phyloP scores from a whole-genome alignment of 2,113 vertebrate genomes.

The Isichthys henryi region DNA sequence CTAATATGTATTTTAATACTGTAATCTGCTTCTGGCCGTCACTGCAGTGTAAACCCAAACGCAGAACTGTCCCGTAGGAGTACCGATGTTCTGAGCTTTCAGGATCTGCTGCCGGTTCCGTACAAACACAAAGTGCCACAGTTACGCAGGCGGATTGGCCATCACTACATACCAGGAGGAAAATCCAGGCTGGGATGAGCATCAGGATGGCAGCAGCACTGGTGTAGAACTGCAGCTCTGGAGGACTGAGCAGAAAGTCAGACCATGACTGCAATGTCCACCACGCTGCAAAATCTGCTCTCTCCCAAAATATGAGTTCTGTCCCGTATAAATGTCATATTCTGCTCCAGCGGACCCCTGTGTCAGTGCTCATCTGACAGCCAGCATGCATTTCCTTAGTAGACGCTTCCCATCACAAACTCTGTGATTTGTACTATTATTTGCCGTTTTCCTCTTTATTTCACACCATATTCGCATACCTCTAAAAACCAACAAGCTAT shows the following conservation, averaged over 20 bases:
- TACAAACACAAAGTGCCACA: not conserved
- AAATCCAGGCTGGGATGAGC: slow-evolving; percentile 89
- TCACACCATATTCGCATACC: too few relatives aligned
- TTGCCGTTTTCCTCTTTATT: not conserved
- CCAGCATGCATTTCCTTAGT: not conserved
- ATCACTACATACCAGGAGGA: slow-evolving; percentile 75
- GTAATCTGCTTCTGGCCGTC: not conserved
- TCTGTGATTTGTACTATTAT: not conserved
- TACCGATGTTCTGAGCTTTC: not conserved
- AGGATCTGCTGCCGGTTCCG: not conserved
- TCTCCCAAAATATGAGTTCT: not conserved
- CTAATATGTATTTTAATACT: not conserved
- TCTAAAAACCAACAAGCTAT: not conserved
- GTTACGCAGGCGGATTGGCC: not conserved
- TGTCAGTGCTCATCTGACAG: not conserved
- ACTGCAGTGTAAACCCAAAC: not conserved
- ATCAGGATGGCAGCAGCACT: slow-evolving; percentile 84
- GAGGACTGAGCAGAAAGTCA: slow-evolving; percentile 59
- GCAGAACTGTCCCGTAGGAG: not conserved
- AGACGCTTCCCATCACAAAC: not conserved
- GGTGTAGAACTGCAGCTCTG: slow-evolving; percentile 93
- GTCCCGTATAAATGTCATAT: not conserved
- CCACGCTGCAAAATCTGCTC: not conserved
- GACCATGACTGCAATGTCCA: not conserved
- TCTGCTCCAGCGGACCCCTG: not conserved